phyloP scores from a whole-genome alignment of 1,140 invertebrate species.

The Rhyacophila brunnea region DNA sequence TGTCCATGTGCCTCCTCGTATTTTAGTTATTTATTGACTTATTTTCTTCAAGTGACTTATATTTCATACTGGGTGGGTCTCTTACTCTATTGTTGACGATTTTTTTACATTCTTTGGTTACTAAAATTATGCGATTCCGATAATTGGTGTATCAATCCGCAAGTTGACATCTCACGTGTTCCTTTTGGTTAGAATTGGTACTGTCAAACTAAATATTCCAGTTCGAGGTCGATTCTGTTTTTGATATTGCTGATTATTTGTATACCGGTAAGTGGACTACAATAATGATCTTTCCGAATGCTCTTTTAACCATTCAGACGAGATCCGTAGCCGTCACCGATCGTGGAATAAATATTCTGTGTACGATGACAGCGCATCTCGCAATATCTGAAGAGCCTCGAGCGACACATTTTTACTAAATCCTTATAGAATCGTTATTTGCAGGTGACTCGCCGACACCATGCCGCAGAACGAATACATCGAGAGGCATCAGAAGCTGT shows the following conservation, averaged over 20 bases:
- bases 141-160: not conserved
- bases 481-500: conserved; percentile 93
- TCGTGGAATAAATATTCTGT: conserved; percentile 5
- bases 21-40: conserved; percentile 1
- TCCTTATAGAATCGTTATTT: conserved; percentile 50
- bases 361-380: conserved; percentile 5
- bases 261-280: conserved; percentile 7
- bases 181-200: not conserved
- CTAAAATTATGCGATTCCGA: not conserved
- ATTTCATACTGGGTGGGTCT: not conserved
- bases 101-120: conserved; percentile 1
- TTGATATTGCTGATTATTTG: conserved; percentile 3
- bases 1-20: not conserved
- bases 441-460: conserved; percentile 44
- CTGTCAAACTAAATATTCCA: not conserved
- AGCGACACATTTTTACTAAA: conserved; percentile 37
- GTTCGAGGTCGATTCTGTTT: conserved; percentile 22
- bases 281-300: not conserved
- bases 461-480: conserved; percentile 99
- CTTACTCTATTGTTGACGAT: not conserved
- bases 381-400: conserved; percentile 19
- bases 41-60: not conserved
- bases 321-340: conserved; percentile 5
- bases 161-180: conserved; percentile 11
- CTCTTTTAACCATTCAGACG: not conserved